Conservation (phyloP, 92 coral and sea anemone species). For the Umimayanthus kanabou region DNA sequence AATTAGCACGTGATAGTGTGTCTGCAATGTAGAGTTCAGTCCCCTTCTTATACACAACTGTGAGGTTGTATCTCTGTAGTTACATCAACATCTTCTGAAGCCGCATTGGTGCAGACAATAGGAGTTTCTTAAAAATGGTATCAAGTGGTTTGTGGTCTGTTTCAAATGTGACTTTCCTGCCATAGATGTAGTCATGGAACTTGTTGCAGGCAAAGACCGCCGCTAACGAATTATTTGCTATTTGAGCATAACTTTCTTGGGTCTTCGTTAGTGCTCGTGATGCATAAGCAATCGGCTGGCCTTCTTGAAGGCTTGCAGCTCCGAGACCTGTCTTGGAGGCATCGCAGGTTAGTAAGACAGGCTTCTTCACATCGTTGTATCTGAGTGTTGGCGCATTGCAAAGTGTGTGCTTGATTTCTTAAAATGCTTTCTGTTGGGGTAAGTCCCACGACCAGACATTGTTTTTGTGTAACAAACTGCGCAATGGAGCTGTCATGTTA, state of each 20-base stretch:
- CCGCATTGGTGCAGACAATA: constrained; percentile 25
- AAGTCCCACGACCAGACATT: constrained; percentile 24
- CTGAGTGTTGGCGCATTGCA: constrained; percentile 1
- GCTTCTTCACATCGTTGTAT: constrained; percentile 45
- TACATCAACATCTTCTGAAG: constrained; percentile 41
- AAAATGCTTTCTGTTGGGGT: constrained; percentile 26
- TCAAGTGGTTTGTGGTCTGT: constrained; percentile 47
- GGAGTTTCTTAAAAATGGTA: constrained; percentile 39
- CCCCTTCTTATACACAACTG: constrained; percentile 41
- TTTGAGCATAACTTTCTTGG: constrained; percentile 40
- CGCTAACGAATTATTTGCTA: constrained; percentile 38
- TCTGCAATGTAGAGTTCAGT: constrained; percentile 44
- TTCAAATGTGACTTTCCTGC: constrained; percentile 32
- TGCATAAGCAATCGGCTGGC: constrained; percentile 45
- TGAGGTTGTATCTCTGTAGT: constrained; percentile 35
- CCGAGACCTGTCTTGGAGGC: constrained; percentile 37
- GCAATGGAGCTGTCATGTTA: constrained; percentile 16
- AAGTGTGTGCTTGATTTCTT: background rate
- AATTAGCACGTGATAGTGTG: constrained; percentile 37
- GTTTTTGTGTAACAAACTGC: background rate
- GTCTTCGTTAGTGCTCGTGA: constrained; percentile 28
- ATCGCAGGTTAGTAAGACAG: constrained; percentile 13
- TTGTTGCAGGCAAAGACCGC: constrained; percentile 36
- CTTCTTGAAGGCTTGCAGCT: constrained; percentile 42
- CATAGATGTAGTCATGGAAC: constrained; percentile 41